Evolutionary conservation across 2,888 invertebrate species (phyloP).

Genomic region (Pasiphila rectangulata): DNA sequence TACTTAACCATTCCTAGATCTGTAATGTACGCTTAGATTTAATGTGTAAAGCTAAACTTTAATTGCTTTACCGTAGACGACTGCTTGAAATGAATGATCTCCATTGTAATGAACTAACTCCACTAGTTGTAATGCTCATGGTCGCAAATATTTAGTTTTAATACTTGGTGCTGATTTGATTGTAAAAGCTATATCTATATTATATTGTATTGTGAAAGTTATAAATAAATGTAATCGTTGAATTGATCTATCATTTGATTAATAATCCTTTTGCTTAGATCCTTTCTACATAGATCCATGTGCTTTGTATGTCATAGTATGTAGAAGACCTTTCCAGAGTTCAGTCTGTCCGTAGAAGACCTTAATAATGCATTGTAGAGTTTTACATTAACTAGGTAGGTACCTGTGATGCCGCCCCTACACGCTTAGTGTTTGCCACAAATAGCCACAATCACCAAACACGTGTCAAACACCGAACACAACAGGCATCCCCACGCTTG

Average conservation of each 20-base stretch:
- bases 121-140: constrained; percentile 10
- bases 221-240: constrained; percentile 31
- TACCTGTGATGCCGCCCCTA: no score
- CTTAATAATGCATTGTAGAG: no score
- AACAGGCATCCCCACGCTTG: no score
- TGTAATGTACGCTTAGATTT: neutral
- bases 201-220: constrained; percentile 18
- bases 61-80: neutral
- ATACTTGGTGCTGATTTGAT: constrained; percentile 26
- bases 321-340: no score
- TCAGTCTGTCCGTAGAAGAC: no score
- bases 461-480: no score
- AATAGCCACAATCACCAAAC: no score
- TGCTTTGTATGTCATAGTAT: no score
- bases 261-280: constrained; percentile 23
- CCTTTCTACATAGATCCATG: constrained; percentile 48
- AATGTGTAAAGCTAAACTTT: neutral
- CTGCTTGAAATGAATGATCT: constrained; percentile 7
- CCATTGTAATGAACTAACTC: neutral
- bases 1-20: constrained; percentile 24
- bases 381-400: no score
- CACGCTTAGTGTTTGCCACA: no score
- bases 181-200: constrained; percentile 12
- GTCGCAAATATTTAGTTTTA: constrained; percentile 17
- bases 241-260: constrained; percentile 40